Evolutionary conservation across 2,113 vertebrate genomes (phyloP).

Genomic region (Cyanoramphus novaezelandiae): DNA sequence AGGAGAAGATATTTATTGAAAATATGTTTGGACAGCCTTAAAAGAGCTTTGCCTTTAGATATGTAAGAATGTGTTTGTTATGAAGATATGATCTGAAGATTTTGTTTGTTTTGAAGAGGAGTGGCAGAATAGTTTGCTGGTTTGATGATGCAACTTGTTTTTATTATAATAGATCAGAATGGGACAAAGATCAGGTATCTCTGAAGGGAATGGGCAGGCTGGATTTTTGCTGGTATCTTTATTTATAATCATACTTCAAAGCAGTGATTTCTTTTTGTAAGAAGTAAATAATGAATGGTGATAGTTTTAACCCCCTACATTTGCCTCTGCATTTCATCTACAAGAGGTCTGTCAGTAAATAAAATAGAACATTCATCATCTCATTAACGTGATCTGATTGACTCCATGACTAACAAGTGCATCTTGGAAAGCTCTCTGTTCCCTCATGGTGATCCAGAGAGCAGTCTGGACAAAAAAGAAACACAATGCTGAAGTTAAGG

Average conservation of each 20-base stretch:
- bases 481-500: background rate
- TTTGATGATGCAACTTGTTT: background rate
- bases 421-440: background rate
- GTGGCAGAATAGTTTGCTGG: background rate
- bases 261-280: background rate
- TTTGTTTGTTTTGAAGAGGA: conserved; percentile 44
- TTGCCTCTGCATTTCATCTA: background rate
- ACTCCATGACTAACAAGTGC: background rate
- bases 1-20: background rate
- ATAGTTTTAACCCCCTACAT: conserved; percentile 47
- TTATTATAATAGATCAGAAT: background rate
- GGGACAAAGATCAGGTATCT: background rate
- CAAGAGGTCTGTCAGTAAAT: background rate
- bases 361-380: background rate
- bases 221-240: background rate
- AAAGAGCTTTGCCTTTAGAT: conserved; percentile 10
- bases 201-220: background rate
- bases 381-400: background rate
- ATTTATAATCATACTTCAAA: conserved; percentile 43
- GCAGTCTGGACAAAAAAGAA: background rate
- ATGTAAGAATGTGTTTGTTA: background rate
- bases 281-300: conserved; percentile 45
- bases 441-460: background rate
- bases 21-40: background rate
- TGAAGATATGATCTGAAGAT: background rate